Evolutionary conservation across 2,113 vertebrate species (phyloP).

Genomic region (Lagopus muta): DNA sequence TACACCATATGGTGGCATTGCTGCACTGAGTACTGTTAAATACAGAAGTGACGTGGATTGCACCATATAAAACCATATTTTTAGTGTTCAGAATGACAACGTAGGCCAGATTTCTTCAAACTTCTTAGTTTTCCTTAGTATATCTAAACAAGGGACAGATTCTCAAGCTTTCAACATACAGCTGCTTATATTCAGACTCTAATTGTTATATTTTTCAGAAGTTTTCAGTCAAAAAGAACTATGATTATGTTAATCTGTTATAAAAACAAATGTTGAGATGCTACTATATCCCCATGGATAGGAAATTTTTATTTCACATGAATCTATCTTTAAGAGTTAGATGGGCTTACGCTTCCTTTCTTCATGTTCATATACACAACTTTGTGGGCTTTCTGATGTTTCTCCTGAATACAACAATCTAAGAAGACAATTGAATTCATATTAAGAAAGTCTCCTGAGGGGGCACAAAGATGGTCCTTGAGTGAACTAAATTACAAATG

Average conservation of each 20-base stretch:
- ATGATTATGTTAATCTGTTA: neutral
- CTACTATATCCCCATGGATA: neutral
- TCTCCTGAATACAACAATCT: neutral
- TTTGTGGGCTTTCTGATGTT: neutral
- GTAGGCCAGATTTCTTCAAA: neutral
- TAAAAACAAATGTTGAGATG: neutral
- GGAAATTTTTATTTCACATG: neutral
- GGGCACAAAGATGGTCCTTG: neutral
- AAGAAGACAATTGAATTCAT: neutral
- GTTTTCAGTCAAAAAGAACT: constrained; percentile 11
- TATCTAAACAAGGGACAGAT: neutral
- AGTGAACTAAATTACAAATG: neutral
- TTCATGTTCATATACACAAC: neutral
- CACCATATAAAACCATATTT: constrained; percentile 18
- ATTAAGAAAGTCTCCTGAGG: neutral
- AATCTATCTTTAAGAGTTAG: neutral
- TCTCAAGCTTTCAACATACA: neutral
- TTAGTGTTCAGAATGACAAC: constrained; percentile 27
- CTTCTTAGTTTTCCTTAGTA: neutral
- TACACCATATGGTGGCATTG: constrained; percentile 69
- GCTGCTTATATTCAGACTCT: neutral
- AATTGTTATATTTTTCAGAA: neutral
- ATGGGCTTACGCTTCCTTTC: neutral
- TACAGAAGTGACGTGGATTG: constrained; percentile 40
- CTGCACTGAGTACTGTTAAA: constrained; percentile 42